Conservation (phyloP, 1,140 invertebrate genomes). For the Brachionus paranguensis region DNA sequence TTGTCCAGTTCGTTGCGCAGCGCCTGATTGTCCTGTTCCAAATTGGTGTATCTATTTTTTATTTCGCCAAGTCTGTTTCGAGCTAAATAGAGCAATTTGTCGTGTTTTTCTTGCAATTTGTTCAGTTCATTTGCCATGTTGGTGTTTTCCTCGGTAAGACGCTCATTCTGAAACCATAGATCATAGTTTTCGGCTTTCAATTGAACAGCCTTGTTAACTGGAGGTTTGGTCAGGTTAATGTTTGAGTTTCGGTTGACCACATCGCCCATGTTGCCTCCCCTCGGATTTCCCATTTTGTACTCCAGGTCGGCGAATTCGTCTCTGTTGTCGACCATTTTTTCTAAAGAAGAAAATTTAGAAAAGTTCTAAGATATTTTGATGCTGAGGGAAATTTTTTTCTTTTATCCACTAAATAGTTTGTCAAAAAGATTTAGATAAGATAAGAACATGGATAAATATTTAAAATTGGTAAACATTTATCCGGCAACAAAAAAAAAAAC, state of each 20-base stretch:
- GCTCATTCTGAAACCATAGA: conserved; percentile 38
- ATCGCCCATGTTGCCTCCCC: neutral
- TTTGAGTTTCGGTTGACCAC: conserved; percentile 32
- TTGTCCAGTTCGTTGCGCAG: conserved; percentile 25
- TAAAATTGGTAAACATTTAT: neutral
- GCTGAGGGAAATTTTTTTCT: neutral
- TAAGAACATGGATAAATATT: conserved; percentile 15
- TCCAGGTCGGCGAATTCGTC: conserved; percentile 37
- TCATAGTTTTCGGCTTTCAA: conserved; percentile 40
- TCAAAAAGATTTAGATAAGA: neutral
- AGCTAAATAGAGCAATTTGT: conserved; percentile 35
- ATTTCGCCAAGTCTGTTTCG: conserved; percentile 32
- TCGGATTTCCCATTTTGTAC: conserved; percentile 12
- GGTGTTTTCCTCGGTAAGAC: conserved; percentile 16
- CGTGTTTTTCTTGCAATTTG: conserved; percentile 39
- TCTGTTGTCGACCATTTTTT: conserved; percentile 31
- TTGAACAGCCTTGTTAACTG: conserved; percentile 31
- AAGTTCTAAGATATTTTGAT: neutral
- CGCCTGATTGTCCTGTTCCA: conserved; percentile 38
- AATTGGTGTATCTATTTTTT: conserved; percentile 14
- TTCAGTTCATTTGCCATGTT: neutral
- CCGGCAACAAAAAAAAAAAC: neutral
- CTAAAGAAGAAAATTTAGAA: neutral
- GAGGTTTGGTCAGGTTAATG: conserved; percentile 11
- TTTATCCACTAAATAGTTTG: conserved; percentile 2